Evolutionary conservation across 2,797 vertebrate species (phyloP).

Genomic region (Gymnothorax javanicus): DNA sequence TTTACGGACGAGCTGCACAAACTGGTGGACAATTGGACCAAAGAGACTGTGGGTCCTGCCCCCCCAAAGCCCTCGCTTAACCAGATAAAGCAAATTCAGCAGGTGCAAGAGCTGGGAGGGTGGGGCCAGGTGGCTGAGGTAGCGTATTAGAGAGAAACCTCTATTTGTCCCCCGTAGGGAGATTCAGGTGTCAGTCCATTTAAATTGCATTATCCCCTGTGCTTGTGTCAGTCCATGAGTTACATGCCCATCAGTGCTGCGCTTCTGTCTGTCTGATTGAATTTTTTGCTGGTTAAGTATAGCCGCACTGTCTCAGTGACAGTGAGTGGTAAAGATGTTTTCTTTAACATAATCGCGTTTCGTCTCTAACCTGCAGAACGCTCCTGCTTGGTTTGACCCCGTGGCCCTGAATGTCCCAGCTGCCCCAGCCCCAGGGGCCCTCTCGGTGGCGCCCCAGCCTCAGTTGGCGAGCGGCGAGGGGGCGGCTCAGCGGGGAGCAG

Average conservation of each 20-base stretch:
- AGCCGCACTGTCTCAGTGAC: neutral
- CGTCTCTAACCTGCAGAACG: constrained; percentile 54
- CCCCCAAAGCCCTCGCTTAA: constrained; percentile 86
- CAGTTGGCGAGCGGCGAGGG: constrained; percentile 61
- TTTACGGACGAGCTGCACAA: constrained; percentile 94
- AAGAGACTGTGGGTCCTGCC: constrained; percentile 75
- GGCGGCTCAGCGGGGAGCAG: constrained; percentile 45
- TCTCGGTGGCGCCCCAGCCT: constrained; percentile 58
- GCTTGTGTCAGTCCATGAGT: neutral
- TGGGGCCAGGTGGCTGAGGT: constrained; percentile 84
- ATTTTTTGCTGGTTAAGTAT: neutral
- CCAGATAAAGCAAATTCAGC: constrained; percentile 91
- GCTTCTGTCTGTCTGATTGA: neutral
- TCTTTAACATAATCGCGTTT: constrained; percentile 24
- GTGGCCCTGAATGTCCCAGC: constrained; percentile 61
- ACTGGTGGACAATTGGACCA: constrained; percentile 90
- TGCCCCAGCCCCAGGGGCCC: constrained; percentile 51
- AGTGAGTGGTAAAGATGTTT: neutral
- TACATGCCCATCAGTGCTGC: neutral
- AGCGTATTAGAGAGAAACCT: constrained; percentile 33
- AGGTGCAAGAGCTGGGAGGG: constrained; percentile 80
- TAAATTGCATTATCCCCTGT: neutral
- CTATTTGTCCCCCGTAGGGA: no score
- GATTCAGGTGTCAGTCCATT: neutral
- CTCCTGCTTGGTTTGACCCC: constrained; percentile 71